Percentiles rank a stretch among this genome's conserved stretches.
These are phyloP conservation scores for Physeter macrocephalus DNA, from an alignment of 2,113 vertebrate genomes.

Conservation along the genomic window DNA sequence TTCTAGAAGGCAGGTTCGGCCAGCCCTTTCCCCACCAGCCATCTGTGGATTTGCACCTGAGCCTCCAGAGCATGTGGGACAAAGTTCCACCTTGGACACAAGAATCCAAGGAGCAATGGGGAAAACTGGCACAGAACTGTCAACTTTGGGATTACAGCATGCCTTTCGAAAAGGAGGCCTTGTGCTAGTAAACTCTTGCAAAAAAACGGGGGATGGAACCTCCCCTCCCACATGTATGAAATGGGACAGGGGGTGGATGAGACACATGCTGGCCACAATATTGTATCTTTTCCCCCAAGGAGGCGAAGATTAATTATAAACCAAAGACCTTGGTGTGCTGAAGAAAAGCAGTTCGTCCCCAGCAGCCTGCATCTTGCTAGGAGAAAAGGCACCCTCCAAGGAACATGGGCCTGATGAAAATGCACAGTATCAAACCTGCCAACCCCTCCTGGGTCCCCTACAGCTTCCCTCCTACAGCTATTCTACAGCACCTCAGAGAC, in stretches of 20 bases:
- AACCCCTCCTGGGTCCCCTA: not conserved
- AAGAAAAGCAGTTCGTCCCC: not conserved
- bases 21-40: not conserved
- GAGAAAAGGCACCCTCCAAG: not conserved
- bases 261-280: not conserved
- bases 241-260: fast-evolving
- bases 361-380: not conserved
- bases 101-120: not conserved
- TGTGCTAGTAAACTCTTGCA: too few species aligned
- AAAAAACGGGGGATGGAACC: fast-evolving
- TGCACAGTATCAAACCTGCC: not conserved
- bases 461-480: not conserved
- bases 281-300: not conserved
- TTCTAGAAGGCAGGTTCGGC: too few species aligned
- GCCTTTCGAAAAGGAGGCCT: not conserved
- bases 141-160: not conserved
- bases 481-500: not conserved
- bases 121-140: not conserved
- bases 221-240: not conserved
- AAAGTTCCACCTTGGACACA: not conserved
- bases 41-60: not conserved
- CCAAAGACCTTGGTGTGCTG: not conserved
- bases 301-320: not conserved
- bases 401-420: not conserved
- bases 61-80: not conserved